Evolutionary conservation across 2,797 vertebrate genomes (phyloP), one percentile per base, ranked within the genome.

Genomic region (Apogon hyalosoma): DNA sequence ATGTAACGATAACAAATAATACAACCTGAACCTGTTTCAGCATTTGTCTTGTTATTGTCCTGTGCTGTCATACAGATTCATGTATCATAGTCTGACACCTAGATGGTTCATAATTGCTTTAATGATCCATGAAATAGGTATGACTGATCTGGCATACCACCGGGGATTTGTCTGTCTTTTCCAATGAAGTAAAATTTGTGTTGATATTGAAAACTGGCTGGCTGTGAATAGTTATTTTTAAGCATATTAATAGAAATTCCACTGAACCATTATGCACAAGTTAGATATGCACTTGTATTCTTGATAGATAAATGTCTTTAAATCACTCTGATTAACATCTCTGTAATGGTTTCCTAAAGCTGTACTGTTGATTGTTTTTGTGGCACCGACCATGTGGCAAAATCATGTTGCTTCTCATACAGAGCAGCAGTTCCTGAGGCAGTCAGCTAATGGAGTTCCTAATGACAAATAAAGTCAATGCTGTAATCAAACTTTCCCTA

Each of bases 81-180:
- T 39, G 61, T 24, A 59, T 72, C 54, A 73, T 52, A 53, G 70
- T 58, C 66, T 82, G 60, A 62, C 59, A 75, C 61, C 68, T 49
- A 45, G 55, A 79, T 67, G 60, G 52, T 80, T 62, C 74, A 64
- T 83, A 77, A 86, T 75, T 84, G 60, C 70, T 76, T 79, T 84
- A 88, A 91, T 83, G 73, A 87, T 78, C 65, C 79, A 66, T 83
- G 69, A 88, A 88, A 86, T 79, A 71, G 85, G 73, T 81, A 67
- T 66, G 86, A 85, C 69, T 4, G 1, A 80, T 74, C 63, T 75
- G 81, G 79, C 72, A 47, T 82, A 70, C 74, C 82, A 82, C 69
- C 69, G 79, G 81, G 76, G 77, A 83, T 63, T 76, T 69, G 64
- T 80, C 81, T 71, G 74, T 79, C 71, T 89, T 74, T 75, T 72